Conservation (phyloP, 1,140 invertebrate genomes). For the Dendroctonus ponderosae region DNA sequence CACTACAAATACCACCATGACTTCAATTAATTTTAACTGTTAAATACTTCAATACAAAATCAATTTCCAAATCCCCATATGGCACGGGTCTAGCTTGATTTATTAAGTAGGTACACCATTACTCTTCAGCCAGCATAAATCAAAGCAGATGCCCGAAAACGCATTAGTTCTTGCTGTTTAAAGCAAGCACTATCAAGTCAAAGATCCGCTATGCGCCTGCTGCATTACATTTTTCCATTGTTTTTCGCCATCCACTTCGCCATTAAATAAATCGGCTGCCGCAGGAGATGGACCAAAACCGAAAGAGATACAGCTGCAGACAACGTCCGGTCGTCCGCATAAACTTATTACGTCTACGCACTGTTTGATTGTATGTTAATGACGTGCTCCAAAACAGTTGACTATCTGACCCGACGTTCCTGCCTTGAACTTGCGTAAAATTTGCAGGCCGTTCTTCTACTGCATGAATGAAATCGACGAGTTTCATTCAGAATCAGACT, state of each 20-base stretch:
- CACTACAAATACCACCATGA: no score
- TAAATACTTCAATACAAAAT: no score
- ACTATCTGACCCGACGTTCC: constrained; percentile 25
- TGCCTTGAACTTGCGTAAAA: constrained; percentile 29
- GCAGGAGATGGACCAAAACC: not conserved
- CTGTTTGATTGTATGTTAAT: constrained; percentile 25
- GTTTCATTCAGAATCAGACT: constrained; percentile 22
- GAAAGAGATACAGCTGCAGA: not conserved
- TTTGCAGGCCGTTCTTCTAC: constrained; percentile 9
- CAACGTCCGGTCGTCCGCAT: constrained; percentile 14
- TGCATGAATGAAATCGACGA: constrained; percentile 17
- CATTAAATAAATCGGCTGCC: constrained; percentile 6
- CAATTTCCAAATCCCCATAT: no score
- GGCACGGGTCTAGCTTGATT: no score
- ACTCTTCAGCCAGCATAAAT: no score
- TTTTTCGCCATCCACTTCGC: constrained; percentile 5
- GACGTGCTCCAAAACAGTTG: constrained; percentile 17
- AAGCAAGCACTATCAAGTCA: not conserved
- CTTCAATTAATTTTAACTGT: no score
- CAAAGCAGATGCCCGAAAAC: no score
- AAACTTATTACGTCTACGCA: constrained; percentile 21
- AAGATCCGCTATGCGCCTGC: not conserved
- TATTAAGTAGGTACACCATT: no score
- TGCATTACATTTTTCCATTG: constrained; percentile 10
- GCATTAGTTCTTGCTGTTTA: no score